Evolutionary conservation across 2,113 vertebrate species (phyloP), one percentile per base, ranked within the genome.

Genomic region (Callocephalon fimbriatum): DNA sequence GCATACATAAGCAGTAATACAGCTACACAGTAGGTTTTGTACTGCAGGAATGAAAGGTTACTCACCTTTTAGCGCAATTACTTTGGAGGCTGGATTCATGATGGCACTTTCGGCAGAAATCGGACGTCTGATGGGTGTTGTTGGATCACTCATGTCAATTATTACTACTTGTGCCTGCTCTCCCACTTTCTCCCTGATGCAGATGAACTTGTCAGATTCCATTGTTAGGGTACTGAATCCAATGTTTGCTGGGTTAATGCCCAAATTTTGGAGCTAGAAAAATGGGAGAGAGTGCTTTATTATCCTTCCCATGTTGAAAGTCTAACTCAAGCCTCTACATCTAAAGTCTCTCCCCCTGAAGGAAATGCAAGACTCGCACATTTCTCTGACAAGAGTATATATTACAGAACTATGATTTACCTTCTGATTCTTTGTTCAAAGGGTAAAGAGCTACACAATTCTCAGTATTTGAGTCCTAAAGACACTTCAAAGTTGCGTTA

Each of bases 131-230:
- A 99, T 98, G 2, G 98, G 99, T 37, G 98, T 98, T 27, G 98
- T 98, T 77, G 99, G 98, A 93, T 99, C 99, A 0, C 97, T 98
- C 98, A 99, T 95, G 95, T 99, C 99, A 91, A 99, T 98, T 47
- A 99, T 99, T 78, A 99, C 98, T 70, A 99, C 99, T 93, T 99
- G 99, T 18, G 99, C 98, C 97, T 99, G 99, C 72, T 99, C 99
- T 7, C 99, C 99, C 61, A 99, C 98, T 91, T 99, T 99, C 97
- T 99, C 99, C 54, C 99, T 97, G 95, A 99, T 98, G 97, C 99
- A 99, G 97, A 99, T 99, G 97, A 99, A 99, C 90, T 99, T 99
- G 97, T 99, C 99, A 12, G 99, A 99, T 97, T 99, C 99, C 99
- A 99, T 99, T 66, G 99, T 99, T 80, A 99, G 97, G n/a, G 99